A percentile compares a stretch with the other conserved stretches of the same genome.
Evolutionary conservation across 2,797 vertebrate species (phyloP).

Genomic region (Alca torda): DNA sequence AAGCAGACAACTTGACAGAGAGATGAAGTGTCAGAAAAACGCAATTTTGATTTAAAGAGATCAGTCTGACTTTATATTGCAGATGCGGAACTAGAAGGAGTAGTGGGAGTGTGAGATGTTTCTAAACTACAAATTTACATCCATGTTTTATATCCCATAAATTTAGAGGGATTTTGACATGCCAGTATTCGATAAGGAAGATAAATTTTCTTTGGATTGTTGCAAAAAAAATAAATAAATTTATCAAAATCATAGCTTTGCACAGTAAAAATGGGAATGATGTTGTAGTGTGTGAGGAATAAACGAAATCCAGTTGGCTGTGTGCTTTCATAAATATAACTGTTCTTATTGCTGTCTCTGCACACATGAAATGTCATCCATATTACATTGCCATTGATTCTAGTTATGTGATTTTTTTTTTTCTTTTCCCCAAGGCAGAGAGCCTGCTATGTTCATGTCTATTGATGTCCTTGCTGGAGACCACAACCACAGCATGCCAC

Average conservation of each 20-base stretch:
- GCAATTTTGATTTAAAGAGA: conserved; percentile 37
- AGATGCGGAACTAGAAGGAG: not conserved
- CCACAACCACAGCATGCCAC: not conserved
- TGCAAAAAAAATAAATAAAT: not conserved
- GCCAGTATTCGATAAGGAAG: not conserved
- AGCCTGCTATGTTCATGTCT: not conserved
- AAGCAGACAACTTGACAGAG: not conserved
- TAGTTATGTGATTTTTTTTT: not conserved
- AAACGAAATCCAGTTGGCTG: not conserved
- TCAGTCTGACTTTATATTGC: not conserved
- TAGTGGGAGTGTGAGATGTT: not conserved
- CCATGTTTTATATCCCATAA: not conserved
- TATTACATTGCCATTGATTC: conserved; percentile 14
- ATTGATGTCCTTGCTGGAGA: not conserved
- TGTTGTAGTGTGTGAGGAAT: not conserved
- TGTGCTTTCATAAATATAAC: not conserved
- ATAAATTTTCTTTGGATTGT: not conserved
- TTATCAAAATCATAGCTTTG: not conserved
- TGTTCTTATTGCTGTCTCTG: not conserved
- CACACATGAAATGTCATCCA: not conserved
- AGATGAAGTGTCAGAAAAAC: conserved; percentile 47
- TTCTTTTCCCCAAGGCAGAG: not conserved
- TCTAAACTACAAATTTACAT: not conserved
- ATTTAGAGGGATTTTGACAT: conserved; percentile 10
- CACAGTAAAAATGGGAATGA: not conserved